Evolutionary conservation across 2,113 vertebrate species (phyloP), one percentile per base, ranked within the genome.

Genomic region (Thamnaconus septentrionalis): DNA sequence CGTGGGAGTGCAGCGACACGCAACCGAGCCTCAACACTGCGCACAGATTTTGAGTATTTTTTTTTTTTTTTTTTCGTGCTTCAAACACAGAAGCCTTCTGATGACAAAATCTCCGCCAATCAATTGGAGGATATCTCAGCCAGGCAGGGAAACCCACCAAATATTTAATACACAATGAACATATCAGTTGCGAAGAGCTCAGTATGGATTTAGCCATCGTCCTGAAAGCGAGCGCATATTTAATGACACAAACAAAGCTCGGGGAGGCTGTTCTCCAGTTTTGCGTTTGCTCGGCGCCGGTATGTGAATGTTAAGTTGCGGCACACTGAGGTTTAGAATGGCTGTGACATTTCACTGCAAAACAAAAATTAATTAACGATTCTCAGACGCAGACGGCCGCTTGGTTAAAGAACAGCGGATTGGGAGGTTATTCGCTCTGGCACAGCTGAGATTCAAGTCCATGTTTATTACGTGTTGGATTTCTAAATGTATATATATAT

Each of bases 41-140:
- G 44, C 69, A 87, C 42, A 87, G 65, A 85, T 80, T 89, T 70
- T 77, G 18, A 31, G 1, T 31, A 1, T 31, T 31, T 31, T 31
- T 31, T 31, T 31, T 31, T 31, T 1, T 31, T 31, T 31, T 31
- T 1, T 31, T 31, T 31, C 18, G 73, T 81, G 86, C 88, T 88
- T 92, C 90, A 91, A 89, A 92, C 60, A 86, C 73, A 81, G 91
- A 91, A 53, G 74, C 72, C 80, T 75, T 78, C 79, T 67, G 75
- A 81, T 73, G 83, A 77, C 84, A 89, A 81, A 69, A 88, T 87
- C 80, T 86, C 78, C 43, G 45, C 80, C 73, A 80, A 92, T 93
- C 88, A 90, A 89, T 87, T 82, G 83, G 77, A 58, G 55, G 88
- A 85, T 71, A 90, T 89, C 31, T 56, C 56, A 60, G 73, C 75